Conservation (phyloP, 2,797 vertebrate species). For the Diceros bicornis region DNA sequence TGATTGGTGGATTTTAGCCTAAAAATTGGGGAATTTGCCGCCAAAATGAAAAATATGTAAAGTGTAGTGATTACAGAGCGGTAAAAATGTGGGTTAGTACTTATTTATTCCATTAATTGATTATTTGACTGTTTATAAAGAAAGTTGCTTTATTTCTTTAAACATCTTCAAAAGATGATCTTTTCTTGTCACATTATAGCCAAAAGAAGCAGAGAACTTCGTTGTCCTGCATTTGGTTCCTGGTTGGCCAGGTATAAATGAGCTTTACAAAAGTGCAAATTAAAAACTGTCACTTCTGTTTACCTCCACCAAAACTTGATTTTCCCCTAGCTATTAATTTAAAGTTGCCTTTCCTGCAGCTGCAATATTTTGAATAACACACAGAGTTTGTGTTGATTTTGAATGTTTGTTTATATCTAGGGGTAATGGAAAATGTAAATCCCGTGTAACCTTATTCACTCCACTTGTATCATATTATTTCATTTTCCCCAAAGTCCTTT, state of each 20-base stretch:
- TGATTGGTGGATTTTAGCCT: constrained; percentile 82
- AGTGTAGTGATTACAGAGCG: constrained; percentile 80
- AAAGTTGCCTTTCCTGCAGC: constrained; percentile 92
- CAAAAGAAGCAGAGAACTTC: constrained; percentile 90
- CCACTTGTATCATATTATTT: constrained; percentile 87
- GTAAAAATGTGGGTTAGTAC: constrained; percentile 85
- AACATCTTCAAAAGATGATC: constrained; percentile 88
- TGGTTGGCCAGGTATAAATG: constrained; percentile 86
- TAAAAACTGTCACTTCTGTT: constrained; percentile 89
- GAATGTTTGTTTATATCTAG: constrained; percentile 92
- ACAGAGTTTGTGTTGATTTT: constrained; percentile 90
- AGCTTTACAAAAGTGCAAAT: constrained; percentile 90
- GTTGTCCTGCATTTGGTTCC: constrained; percentile 86
- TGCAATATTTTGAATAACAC: constrained; percentile 92
- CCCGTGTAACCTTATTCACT: constrained; percentile 89
- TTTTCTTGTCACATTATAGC: constrained; percentile 85
- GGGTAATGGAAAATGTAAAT: constrained; percentile 91
- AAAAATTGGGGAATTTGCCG: constrained; percentile 83
- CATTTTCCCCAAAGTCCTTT: constrained; percentile 87
- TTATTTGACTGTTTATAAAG: constrained; percentile 88
- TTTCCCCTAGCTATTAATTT: constrained; percentile 91
- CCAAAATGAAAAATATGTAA: constrained; percentile 87
- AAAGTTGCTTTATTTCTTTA: constrained; percentile 87
- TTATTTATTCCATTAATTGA: constrained; percentile 88
- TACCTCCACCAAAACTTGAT: constrained; percentile 90